These are phyloP conservation scores for Orthosia gothica DNA, from an alignment of 2,888 invertebrate genomes.

Conservation along the genomic window DNA sequence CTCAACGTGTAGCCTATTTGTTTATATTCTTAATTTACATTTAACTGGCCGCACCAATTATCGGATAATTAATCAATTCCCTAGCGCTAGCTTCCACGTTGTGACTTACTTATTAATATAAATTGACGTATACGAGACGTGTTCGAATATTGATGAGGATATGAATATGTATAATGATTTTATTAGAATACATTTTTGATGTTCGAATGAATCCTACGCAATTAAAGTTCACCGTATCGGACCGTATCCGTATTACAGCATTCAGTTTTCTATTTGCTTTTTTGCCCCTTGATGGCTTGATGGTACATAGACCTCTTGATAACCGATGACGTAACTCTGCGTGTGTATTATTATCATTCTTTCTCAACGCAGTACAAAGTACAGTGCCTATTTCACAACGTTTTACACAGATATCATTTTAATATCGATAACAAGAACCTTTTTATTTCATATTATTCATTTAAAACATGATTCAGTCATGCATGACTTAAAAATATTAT, in stretches of 20 bases:
- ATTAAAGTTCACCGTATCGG: conserved; percentile 14
- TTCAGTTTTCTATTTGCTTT: conserved; percentile 13
- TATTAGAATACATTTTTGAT: conserved; percentile 12
- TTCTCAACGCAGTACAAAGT: conserved; percentile 12
- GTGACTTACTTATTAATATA: conserved; percentile 26
- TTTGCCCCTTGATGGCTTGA: conserved; percentile 38
- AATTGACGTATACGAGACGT: conserved; percentile 14
- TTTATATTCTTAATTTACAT: conserved; percentile 7
- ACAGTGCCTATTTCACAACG: conserved; percentile 10
- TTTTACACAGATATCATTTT: conserved; percentile 5
- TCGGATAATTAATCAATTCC: conserved; percentile 16
- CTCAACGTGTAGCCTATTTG: background rate
- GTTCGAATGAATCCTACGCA: conserved; percentile 2
- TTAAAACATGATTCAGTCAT: background rate
- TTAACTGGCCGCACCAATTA: conserved; percentile 21
- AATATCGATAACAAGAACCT: conserved; percentile 7
- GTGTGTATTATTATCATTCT: conserved; percentile 15
- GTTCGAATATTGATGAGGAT: conserved; percentile 34
- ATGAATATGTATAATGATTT: conserved; percentile 25
- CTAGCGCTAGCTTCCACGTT: conserved; percentile 10
- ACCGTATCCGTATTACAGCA: conserved; percentile 1
- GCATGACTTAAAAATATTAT: conserved; percentile 15
- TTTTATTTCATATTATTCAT: conserved; percentile 1
- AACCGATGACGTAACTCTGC: conserved; percentile 34
- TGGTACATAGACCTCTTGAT: conserved; percentile 31